phyloP scores from a whole-genome alignment of 2,888 invertebrate genomes.

The Hypomecis atomaria region DNA sequence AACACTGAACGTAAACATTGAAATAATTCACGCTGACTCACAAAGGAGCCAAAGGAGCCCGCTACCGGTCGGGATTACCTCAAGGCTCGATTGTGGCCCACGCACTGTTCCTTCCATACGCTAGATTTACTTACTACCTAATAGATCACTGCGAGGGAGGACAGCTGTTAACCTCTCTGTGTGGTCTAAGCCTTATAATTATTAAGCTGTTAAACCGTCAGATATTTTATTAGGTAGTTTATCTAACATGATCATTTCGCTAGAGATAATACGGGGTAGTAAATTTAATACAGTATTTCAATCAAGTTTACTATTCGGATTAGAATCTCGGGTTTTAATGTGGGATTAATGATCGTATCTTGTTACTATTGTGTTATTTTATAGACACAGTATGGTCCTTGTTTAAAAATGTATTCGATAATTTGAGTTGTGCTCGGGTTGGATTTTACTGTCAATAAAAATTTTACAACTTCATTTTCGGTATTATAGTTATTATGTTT shows the following conservation, averaged over 20 bases:
- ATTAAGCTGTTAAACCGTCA: conserved; percentile 60
- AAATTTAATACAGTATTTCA: conserved; percentile 49
- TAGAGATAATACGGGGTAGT: conserved; percentile 45
- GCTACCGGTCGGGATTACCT: conserved; percentile 62
- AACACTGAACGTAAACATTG: conserved; percentile 13
- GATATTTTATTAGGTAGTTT: conserved; percentile 52
- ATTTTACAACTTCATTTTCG: conserved; percentile 1
- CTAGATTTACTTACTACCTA: conserved; percentile 44
- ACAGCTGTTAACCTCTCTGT: conserved; percentile 59
- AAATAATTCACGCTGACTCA: conserved; percentile 41
- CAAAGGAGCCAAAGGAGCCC: conserved; percentile 56
- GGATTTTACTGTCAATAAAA: conserved; percentile 8
- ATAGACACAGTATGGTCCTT: conserved; percentile 28
- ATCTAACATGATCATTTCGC: conserved; percentile 51
- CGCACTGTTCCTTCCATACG: conserved; percentile 53
- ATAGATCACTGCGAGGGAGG: conserved; percentile 67
- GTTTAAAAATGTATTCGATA: conserved; percentile 14
- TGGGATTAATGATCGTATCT: conserved; percentile 35
- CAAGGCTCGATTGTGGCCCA: conserved; percentile 62
- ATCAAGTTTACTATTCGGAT: conserved; percentile 47
- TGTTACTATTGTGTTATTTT: conserved; percentile 29
- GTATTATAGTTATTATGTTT: conserved; percentile 1
- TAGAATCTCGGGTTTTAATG: conserved; percentile 32
- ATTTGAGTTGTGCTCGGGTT: background rate
- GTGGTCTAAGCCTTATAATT: conserved; percentile 59